Conservation (phyloP, 2,888 invertebrate genomes). For the Diogma glabrata region DNA sequence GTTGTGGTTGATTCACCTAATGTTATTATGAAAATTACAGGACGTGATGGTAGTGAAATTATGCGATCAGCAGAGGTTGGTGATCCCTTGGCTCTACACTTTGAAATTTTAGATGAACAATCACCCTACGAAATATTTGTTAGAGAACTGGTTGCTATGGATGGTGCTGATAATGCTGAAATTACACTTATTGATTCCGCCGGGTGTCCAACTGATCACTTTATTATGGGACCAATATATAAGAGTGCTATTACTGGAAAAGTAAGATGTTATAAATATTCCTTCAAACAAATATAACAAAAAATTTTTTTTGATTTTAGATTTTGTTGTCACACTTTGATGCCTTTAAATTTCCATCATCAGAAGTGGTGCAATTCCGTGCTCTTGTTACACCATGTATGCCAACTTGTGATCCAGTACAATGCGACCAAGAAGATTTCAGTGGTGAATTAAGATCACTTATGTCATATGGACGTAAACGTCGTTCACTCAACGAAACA, state of each 20-base stretch:
- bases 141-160: constrained; percentile 86
- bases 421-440: constrained; percentile 73
- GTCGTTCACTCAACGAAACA: constrained; percentile 48
- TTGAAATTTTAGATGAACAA: constrained; percentile 84
- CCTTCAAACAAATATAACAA: not conserved
- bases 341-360: constrained; percentile 93
- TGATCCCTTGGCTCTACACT: constrained; percentile 79
- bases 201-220: constrained; percentile 87
- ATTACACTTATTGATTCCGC: constrained; percentile 83
- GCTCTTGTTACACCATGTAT: constrained; percentile 92
- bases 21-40: constrained; percentile 87
- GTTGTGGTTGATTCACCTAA: constrained; percentile 90
- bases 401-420: constrained; percentile 85
- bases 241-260: constrained; percentile 70
- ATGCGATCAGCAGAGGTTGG: constrained; percentile 85
- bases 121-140: constrained; percentile 94
- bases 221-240: constrained; percentile 86
- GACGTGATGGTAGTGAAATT: constrained; percentile 70
- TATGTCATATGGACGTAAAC: constrained; percentile 72
- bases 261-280: constrained; percentile 20
- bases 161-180: constrained; percentile 85
- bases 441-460: constrained; percentile 73
- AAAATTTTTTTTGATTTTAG: constrained; percentile 41
- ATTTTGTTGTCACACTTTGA: constrained; percentile 83
- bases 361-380: constrained; percentile 88